phyloP scores from a whole-genome alignment of 2,888 invertebrate genomes.

The Drosophila subsilvestris region DNA sequence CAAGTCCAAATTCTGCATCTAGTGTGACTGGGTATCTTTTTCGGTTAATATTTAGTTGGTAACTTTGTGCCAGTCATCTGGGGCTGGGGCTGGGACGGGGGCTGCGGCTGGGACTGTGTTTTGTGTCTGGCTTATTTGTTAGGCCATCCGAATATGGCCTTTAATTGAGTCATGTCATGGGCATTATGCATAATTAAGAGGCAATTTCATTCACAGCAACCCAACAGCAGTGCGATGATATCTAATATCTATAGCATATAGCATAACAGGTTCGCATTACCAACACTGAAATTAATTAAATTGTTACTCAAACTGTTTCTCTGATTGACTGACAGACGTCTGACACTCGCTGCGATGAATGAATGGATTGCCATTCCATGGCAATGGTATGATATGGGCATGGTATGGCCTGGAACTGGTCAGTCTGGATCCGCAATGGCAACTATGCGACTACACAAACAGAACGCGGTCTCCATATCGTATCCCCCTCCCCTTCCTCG shows the following conservation, averaged over 20 bases:
- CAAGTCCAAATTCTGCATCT: constrained; percentile 10
- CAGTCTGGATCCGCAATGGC: constrained; percentile 27
- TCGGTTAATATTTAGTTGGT: neutral
- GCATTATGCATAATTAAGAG: constrained; percentile 70
- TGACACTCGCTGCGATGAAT: constrained; percentile 47
- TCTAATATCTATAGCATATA: constrained; percentile 61
- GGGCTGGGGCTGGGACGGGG: too few relatives aligned
- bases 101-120: too few relatives aligned
- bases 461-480: constrained; percentile 36
- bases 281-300: constrained; percentile 76
- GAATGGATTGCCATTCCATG: constrained; percentile 52
- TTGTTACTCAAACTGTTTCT: constrained; percentile 68
- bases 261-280: constrained; percentile 74
- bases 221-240: constrained; percentile 23
- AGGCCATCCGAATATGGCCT: constrained; percentile 7
- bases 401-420: constrained; percentile 33
- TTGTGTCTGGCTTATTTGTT: constrained; percentile 11
- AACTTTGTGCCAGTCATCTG: constrained; percentile 18
- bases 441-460: constrained; percentile 72
- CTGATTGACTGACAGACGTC: constrained; percentile 55
- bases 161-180: constrained; percentile 53
- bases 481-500: too few relatives aligned
- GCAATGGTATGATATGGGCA: neutral
- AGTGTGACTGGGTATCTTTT: constrained; percentile 31
- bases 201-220: constrained; percentile 47